Percentiles rank a stretch among this genome's conserved stretches.
Evolutionary conservation across 2,113 vertebrate species (phyloP).

Genomic region (Eonycteris spelaea): DNA sequence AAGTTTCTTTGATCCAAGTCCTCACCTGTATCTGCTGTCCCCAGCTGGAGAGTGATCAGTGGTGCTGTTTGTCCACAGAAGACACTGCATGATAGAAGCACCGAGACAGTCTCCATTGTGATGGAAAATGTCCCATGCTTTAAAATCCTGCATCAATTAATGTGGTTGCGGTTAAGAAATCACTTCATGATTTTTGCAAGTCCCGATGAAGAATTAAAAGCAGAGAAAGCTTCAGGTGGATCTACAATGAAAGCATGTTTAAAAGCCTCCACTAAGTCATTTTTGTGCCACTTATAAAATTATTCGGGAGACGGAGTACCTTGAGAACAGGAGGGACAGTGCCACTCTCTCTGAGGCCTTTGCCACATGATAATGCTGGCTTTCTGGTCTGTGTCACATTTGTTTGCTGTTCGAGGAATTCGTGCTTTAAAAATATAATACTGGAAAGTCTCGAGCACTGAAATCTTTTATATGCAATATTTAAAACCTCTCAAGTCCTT

Average conservation of each 20-base stretch:
- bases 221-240: slow-evolving; percentile 32
- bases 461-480: not conserved
- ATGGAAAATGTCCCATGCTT: not conserved
- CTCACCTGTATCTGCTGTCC: slow-evolving; percentile 43
- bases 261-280: not conserved
- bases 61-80: not conserved
- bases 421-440: not conserved
- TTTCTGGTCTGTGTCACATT: not conserved
- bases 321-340: not conserved
- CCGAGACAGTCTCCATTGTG: not conserved
- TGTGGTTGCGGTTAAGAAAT: slow-evolving; percentile 22
- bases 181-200: not conserved
- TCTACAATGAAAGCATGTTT: not conserved
- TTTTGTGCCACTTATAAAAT: slow-evolving; percentile 22
- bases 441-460: not conserved
- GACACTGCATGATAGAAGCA: not conserved
- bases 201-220: slow-evolving; percentile 33
- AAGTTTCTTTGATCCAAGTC: slow-evolving; percentile 52
- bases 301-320: not conserved
- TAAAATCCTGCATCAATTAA: not conserved
- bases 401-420: not conserved
- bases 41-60: slow-evolving; percentile 4
- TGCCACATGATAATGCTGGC: fast-evolving
- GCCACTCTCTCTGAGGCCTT: not conserved
- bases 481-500: not conserved